Percentiles rank a stretch among this genome's conserved stretches.
Conservation (phyloP, 1,140 invertebrate species). For the Drosophila sturtevanti region DNA sequence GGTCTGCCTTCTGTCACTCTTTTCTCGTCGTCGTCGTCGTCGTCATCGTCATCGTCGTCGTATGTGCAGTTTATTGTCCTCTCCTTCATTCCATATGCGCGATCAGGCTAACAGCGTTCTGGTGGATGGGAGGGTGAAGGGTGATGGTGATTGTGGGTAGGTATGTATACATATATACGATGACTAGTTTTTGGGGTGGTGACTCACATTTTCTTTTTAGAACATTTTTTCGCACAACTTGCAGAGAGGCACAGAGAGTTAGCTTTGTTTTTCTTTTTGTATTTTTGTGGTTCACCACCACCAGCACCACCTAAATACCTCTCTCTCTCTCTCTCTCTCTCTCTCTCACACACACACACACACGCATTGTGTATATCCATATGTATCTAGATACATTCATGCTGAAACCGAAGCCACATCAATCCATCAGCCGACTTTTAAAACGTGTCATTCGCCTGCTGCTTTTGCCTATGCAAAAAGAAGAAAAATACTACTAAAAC, state of each 20-base stretch:
- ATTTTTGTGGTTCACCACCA: not conserved
- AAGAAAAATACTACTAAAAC: not conserved
- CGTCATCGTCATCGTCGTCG: constrained; percentile 1
- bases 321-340: not conserved
- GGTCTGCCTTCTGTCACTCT: not conserved
- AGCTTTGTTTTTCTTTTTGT: not conserved
- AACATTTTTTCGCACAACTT: constrained; percentile 7
- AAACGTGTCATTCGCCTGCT: constrained; percentile 36
- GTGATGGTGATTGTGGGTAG: not conserved
- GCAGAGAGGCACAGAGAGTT: not conserved
- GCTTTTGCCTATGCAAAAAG: not conserved
- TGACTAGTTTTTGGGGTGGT: constrained; percentile 7
- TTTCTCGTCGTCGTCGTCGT: not conserved
- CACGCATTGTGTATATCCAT: too few relatives aligned
- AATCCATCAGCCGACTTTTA: constrained; percentile 45
- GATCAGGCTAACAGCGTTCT: not conserved
- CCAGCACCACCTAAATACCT: too few relatives aligned
- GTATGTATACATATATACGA: not conserved
- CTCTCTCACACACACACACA: not conserved
- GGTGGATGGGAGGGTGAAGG: not conserved
- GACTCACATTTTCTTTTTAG: constrained; percentile 3
- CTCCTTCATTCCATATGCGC: constrained; percentile 3
- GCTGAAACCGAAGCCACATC: constrained; percentile 47
- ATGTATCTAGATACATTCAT: not conserved
- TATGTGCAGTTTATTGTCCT: not conserved